These are phyloP conservation scores for Grammomys surdaster DNA, from an alignment of 2,113 vertebrate species.

Conservation along the genomic window DNA sequence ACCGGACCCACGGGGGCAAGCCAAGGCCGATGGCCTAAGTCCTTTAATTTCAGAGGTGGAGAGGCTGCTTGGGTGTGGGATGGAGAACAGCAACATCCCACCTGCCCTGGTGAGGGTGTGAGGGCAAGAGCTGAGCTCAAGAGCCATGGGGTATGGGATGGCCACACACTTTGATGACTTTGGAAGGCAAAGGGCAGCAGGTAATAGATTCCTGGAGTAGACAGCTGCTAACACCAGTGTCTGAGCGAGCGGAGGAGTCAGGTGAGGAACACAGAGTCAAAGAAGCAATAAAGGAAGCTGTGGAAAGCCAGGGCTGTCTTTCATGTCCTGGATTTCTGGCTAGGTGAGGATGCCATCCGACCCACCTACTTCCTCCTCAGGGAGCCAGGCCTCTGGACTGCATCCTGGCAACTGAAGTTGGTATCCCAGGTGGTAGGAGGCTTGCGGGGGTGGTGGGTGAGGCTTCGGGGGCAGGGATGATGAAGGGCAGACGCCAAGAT, in stretches of 20 bases:
- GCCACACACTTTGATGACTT: background rate
- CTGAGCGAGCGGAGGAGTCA: background rate
- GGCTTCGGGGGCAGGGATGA: background rate
- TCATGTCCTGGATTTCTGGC: background rate
- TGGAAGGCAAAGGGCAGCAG: background rate
- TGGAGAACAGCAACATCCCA: background rate
- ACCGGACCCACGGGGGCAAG: background rate
- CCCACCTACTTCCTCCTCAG: background rate
- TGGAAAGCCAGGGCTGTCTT: background rate
- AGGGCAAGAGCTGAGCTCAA: too few species aligned
- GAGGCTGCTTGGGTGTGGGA: background rate
- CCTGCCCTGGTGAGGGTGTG: fast-evolving
- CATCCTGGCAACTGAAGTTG: background rate
- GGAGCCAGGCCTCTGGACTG: background rate
- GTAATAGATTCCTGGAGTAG: background rate
- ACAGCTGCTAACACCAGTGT: background rate
- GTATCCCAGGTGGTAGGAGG: background rate
- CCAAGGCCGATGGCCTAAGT: background rate
- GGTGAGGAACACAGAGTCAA: background rate
- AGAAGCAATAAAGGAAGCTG: constrained; percentile 72
- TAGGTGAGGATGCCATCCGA: background rate
- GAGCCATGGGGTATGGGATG: background rate
- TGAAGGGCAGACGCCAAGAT: background rate
- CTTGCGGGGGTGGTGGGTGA: background rate
- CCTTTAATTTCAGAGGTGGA: background rate